Evolutionary conservation across 92 coral and sea anemone genomes (phyloP), one percentile per base, ranked within the genome.

Genomic region (Virgularia gustaviana): DNA sequence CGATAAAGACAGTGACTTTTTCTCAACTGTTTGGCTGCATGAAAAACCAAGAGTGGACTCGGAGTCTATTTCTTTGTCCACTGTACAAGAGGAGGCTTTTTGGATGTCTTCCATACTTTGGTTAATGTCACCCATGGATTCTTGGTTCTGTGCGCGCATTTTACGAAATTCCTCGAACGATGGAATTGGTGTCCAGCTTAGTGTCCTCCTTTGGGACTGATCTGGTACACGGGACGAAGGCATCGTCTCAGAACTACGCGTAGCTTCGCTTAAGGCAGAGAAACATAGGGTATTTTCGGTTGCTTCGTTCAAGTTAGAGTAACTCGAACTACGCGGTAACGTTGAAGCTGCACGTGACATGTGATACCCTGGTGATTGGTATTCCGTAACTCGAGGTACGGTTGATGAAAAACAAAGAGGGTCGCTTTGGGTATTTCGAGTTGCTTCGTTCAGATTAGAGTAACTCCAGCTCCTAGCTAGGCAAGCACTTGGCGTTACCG

Each of bases 181-280:
- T 10, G 99, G 99, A 10, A 94, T 87, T 7, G 89, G 99, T 19
- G 81, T 66, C 45, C 79, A 75, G 2, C 96, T 95, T 23, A 82
- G 39, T 9, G 60, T 68, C 36, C 75, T 59, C 36, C 45, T 49
- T 3, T 9, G 7, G 58, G 2, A 33, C 15, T 52, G 58, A 22
- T 22, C 58, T 52, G 5, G n/a, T n/a, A n/a, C n/a, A n/a, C n/a
- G n/a, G n/a, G n/a, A n/a, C n/a, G n/a, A n/a, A n/a, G n/a, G n/a
- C n/a, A n/a, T n/a, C n/a, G n/a, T n/a, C n/a, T n/a, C n/a, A n/a
- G n/a, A n/a, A n/a, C n/a, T n/a, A n/a, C n/a, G n/a, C n/a, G n/a
- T n/a, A n/a, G n/a, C n/a, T n/a, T n/a, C n/a, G n/a, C n/a, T n/a
- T n/a, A n/a, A n/a, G n/a, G n/a, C n/a, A n/a, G n/a, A n/a, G n/a